Evolutionary conservation across 2,113 vertebrate species (phyloP).

Genomic region (Collichthys lucidus): DNA sequence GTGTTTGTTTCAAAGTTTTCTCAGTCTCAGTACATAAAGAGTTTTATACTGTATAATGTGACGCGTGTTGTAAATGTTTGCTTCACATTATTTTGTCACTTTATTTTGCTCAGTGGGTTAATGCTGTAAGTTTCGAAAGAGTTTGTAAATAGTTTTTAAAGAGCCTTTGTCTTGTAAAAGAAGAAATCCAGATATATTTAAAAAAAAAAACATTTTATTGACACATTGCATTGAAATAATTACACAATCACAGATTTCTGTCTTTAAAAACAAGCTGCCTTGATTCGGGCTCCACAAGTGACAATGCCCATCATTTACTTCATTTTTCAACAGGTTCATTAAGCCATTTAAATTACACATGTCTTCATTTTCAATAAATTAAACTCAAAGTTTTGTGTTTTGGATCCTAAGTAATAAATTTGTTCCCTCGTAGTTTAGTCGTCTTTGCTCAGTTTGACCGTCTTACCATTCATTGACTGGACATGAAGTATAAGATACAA

Average conservation of each 20-base stretch:
- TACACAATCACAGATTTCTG: constrained; percentile 62
- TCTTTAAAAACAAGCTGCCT: constrained; percentile 69
- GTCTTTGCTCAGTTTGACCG: constrained; percentile 38
- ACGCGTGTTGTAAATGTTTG: background rate
- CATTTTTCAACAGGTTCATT: constrained; percentile 24
- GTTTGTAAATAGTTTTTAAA: constrained; percentile 25
- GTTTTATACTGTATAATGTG: background rate
- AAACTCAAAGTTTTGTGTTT: constrained; percentile 46
- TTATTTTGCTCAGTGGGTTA: constrained; percentile 14
- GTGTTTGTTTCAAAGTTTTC: background rate
- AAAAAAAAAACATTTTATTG: constrained; percentile 74
- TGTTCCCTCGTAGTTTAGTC: constrained; percentile 7
- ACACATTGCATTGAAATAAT: constrained; percentile 63
- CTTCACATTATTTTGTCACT: constrained; percentile 3
- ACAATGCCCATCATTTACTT: constrained; percentile 26
- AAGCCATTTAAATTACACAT: constrained; percentile 25
- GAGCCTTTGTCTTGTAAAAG: constrained; percentile 18
- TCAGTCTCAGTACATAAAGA: background rate
- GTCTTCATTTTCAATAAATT: constrained; percentile 74
- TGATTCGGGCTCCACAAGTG: constrained; percentile 25
- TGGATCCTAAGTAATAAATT: background rate
- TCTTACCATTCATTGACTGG: constrained; percentile 6
- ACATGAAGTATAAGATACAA: constrained; percentile 20
- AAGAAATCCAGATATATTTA: constrained; percentile 32
- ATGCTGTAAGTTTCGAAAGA: background rate